Conservation (phyloP, 2,888 invertebrate species). For the Blastobasis lacticolella region DNA sequence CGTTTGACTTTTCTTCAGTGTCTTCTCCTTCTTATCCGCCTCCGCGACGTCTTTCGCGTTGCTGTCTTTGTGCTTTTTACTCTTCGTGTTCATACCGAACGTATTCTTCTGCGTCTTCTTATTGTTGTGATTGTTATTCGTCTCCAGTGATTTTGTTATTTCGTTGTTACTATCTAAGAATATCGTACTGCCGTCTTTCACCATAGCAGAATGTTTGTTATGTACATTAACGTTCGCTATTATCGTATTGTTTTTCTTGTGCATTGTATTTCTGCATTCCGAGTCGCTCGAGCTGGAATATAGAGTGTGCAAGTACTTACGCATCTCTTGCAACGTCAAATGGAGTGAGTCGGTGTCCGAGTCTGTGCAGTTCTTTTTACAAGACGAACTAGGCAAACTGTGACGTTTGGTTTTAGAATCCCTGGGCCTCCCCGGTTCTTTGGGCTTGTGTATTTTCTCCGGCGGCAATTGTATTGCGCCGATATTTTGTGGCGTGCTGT, state of each 20-base stretch:
- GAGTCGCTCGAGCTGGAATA: constrained; percentile 86
- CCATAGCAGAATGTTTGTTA: constrained; percentile 12
- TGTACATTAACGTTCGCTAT: constrained; percentile 59
- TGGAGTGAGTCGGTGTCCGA: constrained; percentile 81
- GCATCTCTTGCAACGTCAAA: constrained; percentile 88
- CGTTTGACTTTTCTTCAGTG: constrained; percentile 31
- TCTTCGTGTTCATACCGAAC: constrained; percentile 76
- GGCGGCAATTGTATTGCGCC: constrained; percentile 26
- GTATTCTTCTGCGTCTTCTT: constrained; percentile 69
- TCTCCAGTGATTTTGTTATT: constrained; percentile 40
- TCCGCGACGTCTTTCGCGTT: constrained; percentile 43
- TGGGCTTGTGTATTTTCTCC: constrained; percentile 39
- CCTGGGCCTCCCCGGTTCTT: constrained; percentile 43
- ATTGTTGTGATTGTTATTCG: constrained; percentile 67
- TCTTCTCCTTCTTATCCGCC: constrained; percentile 60
- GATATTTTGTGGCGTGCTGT: constrained; percentile 42
- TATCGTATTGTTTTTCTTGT: constrained; percentile 63
- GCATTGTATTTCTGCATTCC: constrained; percentile 58
- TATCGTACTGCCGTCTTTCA: constrained; percentile 30
- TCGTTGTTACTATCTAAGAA: constrained; percentile 53
- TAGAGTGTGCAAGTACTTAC: constrained; percentile 86
- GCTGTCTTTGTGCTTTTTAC: constrained; percentile 74
- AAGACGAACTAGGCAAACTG: constrained; percentile 80
- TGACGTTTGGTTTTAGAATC: constrained; percentile 76
- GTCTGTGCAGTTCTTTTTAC: constrained; percentile 66